These are phyloP conservation scores for Buceros bicornis DNA, from an alignment of 2,797 vertebrate genomes.

Conservation along the genomic window DNA sequence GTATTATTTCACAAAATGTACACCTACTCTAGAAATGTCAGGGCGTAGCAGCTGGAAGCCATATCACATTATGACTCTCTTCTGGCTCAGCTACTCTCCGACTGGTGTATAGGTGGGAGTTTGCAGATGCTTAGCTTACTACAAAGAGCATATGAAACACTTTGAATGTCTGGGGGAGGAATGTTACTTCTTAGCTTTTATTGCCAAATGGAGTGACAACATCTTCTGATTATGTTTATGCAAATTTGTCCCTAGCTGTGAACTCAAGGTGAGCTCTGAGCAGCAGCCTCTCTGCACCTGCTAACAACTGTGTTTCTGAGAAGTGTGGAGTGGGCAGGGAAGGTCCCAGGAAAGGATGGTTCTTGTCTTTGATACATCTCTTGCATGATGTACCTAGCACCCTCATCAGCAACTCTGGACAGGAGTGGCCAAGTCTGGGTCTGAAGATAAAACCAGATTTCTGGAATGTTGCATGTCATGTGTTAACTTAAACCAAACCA, in stretches of 20 bases:
- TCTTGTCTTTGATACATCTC: not conserved
- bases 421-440: not conserved
- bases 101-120: not conserved
- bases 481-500: not conserved
- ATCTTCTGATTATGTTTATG: not conserved
- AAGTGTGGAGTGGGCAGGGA: not conserved
- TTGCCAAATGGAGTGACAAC: not conserved
- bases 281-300: not conserved
- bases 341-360: not conserved
- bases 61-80: not conserved
- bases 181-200: not conserved
- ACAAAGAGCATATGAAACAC: not conserved
- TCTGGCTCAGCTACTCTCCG: not conserved
- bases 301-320: not conserved
- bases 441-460: not conserved
- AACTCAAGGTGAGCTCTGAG: not conserved
- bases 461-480: accelerated
- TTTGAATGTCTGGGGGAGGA: not conserved
- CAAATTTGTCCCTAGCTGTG: not conserved
- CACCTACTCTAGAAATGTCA: not conserved
- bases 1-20: not conserved
- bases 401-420: not conserved
- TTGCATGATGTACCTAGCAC: not conserved
- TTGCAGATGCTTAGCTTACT: not conserved
- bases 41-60: not conserved